Evolutionary conservation across 2,113 vertebrate species (phyloP), one percentile per base, ranked within the genome.

Genomic region (Dromas ardeola): DNA sequence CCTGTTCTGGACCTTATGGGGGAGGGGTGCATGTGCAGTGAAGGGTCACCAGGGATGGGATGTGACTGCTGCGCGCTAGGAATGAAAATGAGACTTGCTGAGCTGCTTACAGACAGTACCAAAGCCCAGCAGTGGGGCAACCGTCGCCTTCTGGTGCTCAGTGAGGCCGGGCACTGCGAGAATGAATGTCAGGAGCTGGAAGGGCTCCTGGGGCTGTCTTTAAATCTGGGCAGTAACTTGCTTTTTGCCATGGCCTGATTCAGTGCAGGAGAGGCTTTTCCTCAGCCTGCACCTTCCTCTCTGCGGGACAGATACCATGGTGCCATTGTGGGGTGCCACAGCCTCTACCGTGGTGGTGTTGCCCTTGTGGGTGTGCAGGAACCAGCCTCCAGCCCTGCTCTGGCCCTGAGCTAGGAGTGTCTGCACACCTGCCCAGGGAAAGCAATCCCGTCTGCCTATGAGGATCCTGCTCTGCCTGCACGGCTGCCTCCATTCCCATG

Each of bases 301-400:
- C 34, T 52, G 34, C 23, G 27, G 76, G 18, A 59, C 38, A 63
- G 56, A 25, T 20, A 7, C 25, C 2, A 0, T 7, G 40, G 45
- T 52, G 30, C 25, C n/a, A 18, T 3, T 10, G 25, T 11, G 21
- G 47, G 36, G 19, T 47, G 27, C 40, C 47, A 34, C n/a, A 50
- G 49, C 52, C 36, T 55, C 36, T n/a, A 16, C 38, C 0, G 0
- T 0, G 2, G 36, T 30, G 53, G 11, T 42, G 47, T 10, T 67
- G 82, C 49, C 59, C 49, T 43, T 2, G 2, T 27, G 43, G 22
- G 55, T 36, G 49, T 52, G 49, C 27, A 29, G 63, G 15, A 45
- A n/a, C 43, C 88, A 45, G 32, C 18, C 42, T 42, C 14, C 74
- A 82, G 78, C 29, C 58, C 71, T 5, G 2, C 29, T 47, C 63